Percentiles rank a stretch among this genome's conserved stretches.
Conservation (phyloP, 2,888 invertebrate species). For the Callosobruchus maculatus region DNA sequence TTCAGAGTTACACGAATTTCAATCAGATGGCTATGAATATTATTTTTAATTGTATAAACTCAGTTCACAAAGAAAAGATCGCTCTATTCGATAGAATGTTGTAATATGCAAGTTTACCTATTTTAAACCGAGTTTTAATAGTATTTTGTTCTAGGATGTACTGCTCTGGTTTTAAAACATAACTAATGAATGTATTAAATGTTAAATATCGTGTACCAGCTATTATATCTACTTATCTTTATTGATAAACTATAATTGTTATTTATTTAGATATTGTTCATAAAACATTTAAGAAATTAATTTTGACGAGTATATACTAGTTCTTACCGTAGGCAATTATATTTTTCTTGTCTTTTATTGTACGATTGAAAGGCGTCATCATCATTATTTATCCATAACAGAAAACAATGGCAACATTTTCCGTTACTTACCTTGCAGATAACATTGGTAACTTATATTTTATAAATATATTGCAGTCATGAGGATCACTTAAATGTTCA, state of each 20-base stretch:
- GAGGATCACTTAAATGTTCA: conserved; percentile 34
- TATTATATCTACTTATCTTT: conserved; percentile 13
- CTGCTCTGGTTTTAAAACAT: conserved; percentile 15
- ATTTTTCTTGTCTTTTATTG: not conserved
- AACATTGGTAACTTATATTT: conserved; percentile 27
- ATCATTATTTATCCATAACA: not conserved
- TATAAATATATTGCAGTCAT: conserved; percentile 27
- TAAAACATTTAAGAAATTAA: conserved; percentile 13
- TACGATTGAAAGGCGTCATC: not conserved
- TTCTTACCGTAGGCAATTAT: conserved; percentile 12
- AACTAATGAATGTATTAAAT: conserved; percentile 25
- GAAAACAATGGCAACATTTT: not conserved
- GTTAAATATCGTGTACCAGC: conserved; percentile 22
- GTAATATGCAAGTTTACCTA: not conserved
- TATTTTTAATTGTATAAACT: not conserved
- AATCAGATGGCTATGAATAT: conserved; percentile 1
- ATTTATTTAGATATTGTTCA: conserved; percentile 27
- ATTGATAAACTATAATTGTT: conserved; percentile 25
- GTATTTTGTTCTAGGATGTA: conserved; percentile 11
- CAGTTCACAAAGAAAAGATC: not conserved
- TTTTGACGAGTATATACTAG: conserved; percentile 33
- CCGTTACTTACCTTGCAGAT: conserved; percentile 10
- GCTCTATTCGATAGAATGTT: not conserved
- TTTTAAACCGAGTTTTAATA: conserved; percentile 8
- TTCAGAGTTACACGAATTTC: not conserved